Base-by-base conservation (phyloP, 30 jellyfish, hydroid and myxozoan genomes). In the Rhopilema esculentum region DNA sequence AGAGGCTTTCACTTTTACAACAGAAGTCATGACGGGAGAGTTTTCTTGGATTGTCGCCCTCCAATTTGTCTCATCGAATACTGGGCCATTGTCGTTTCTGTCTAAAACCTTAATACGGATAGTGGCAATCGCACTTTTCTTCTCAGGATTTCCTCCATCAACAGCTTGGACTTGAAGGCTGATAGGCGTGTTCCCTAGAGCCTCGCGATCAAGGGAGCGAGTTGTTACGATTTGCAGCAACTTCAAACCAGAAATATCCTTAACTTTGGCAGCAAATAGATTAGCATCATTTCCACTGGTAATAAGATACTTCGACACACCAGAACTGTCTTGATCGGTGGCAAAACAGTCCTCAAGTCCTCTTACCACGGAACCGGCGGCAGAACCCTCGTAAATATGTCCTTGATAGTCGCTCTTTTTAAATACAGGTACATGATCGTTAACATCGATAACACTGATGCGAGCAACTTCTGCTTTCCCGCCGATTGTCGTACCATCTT, bases 281-380 rank as follows among this genome's bases (percentile, higher is more conserved):
- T 94, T 86, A 16, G 85, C 77, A 24, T 84, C 67, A 62, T 84
- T 94, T 17, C 97, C 97, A 70, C 74, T 90, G 9, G 89, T 79
- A 15, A 94, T 94, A 9, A 70, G 61, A 72, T 94, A 94, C 16
- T 66, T 89, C 22, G 76, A 21, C 32, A 94, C 64, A 2, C 97
- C 96, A 20, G 93, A 68, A 62, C 97, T 94, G 86, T 94, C 98
- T 69, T 85, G 27, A 65, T 94, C 98, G 20, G 97, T 94, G 6
- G 98, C 98, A 68, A 94, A 94, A 74, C 98, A 94, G 73, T 94
- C 98, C 52, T 94, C 97, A 24, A 94, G 87, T 17, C 98, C 98
- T 15, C 49, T 79, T 53, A 94, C 98, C 6, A 90, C 66, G 61
- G 97, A 83, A 26, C 97, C 98, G 31, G 97, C 96, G 16, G 95